Conservation (phyloP, 2,888 invertebrate species). For the Meghimatium bilineatum region DNA sequence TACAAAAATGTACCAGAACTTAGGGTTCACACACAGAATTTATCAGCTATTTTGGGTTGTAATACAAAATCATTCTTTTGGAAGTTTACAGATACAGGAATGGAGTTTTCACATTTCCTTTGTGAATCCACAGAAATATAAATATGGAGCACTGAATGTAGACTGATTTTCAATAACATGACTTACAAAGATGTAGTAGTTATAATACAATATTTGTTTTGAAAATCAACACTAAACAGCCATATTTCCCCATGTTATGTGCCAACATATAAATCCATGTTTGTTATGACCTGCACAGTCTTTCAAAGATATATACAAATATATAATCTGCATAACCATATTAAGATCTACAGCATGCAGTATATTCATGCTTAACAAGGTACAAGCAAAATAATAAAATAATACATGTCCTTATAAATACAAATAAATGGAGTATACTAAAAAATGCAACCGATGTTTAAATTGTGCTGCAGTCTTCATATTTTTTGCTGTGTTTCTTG, state of each 20-base stretch:
- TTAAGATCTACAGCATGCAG: constrained; percentile 9
- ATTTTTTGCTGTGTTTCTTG: not conserved
- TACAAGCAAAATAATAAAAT: not conserved
- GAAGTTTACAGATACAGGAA: too few species aligned
- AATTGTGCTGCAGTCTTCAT: not conserved
- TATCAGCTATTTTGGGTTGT: too few species aligned
- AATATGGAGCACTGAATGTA: too few species aligned
- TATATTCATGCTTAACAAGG: not conserved
- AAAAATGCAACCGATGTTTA: not conserved
- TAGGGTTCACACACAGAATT: too few species aligned
- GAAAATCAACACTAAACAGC: too few species aligned
- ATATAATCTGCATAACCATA: not conserved
- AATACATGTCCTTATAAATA: not conserved
- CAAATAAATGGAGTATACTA: not conserved
- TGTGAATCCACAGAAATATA: too few species aligned
- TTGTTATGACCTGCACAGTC: not conserved
- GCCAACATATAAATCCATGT: not conserved
- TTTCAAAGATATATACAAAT: not conserved
- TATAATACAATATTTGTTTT: too few species aligned
- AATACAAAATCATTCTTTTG: too few species aligned
- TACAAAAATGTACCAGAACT: too few species aligned
- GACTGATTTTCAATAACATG: not conserved
- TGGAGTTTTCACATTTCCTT: too few species aligned
- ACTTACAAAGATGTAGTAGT: not conserved
- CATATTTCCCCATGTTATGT: not conserved